These are phyloP conservation scores for Dipodomys merriami DNA, from an alignment of 2,113 vertebrate species.

Conservation along the genomic window DNA sequence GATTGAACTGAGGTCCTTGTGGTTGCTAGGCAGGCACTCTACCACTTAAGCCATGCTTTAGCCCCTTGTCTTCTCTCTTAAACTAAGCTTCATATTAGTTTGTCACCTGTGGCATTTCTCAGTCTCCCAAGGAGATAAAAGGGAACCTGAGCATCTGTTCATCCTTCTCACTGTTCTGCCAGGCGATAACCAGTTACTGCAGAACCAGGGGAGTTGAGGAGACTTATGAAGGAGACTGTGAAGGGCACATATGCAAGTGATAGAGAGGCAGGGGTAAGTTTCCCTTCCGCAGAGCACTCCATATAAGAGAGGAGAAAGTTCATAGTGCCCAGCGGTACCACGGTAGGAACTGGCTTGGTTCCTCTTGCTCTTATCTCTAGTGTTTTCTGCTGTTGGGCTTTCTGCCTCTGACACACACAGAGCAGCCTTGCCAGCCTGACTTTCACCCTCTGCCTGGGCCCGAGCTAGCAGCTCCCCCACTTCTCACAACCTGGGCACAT, in stretches of 20 bases:
- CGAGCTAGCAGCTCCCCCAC: not conserved
- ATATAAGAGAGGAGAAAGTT: no score
- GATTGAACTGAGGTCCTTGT: no score
- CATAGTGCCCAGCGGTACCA: not conserved
- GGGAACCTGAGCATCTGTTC: not conserved
- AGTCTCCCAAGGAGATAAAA: slow-evolving; percentile 17
- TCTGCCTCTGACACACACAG: not conserved
- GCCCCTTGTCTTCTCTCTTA: not conserved
- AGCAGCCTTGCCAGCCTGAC: not conserved
- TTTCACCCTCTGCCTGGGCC: not conserved
- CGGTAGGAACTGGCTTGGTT: not conserved
- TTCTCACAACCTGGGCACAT: slow-evolving; percentile 52
- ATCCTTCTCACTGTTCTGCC: not conserved
- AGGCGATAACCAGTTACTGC: not conserved
- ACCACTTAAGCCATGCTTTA: no score
- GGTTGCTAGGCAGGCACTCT: no score
- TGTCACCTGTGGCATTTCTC: not conserved
- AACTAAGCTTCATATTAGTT: not conserved
- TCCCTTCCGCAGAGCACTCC: not conserved
- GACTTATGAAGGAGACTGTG: not conserved
- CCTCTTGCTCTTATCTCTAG: not conserved
- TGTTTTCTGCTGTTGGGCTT: not conserved
- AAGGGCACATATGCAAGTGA: not conserved
- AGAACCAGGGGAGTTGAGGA: not conserved
- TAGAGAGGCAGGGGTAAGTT: not conserved